Evolutionary conservation across 1,140 invertebrate species (phyloP), one percentile per base, ranked within the genome.

Genomic region (Drosophila sulfurigaster): DNA sequence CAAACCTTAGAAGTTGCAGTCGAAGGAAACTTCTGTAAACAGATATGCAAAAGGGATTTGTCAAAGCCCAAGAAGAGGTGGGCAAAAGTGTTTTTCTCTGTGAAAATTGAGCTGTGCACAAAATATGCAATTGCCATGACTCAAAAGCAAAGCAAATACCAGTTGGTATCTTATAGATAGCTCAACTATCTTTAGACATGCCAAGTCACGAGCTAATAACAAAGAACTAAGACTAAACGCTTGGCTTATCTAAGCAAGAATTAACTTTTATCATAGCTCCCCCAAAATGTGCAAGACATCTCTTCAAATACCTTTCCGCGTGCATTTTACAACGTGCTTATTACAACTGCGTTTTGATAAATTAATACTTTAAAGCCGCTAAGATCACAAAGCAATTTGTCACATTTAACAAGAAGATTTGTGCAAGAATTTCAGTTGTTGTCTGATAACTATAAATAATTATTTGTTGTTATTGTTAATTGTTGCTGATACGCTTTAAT

Each of bases 401-500:
- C 75, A 78, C 75, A 71, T 68, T 69, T 65, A 69, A 70, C 75
- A 64, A 69, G 62, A 25, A 57, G 51, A 58, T 57, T 70, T 60
- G 0, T 56, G n/a, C 13, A 11, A 25, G 20, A 54, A 54, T 56
- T 58, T 16, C 51, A 72, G 41, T 68, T 60, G 48, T 65, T 66
- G 58, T 41, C 46, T 73, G 51, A 56, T 48, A 41, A 54, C 38
- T 56, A 48, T 30, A 70, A 56, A 54, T 60, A 54, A 70, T 63
- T 51, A 46, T 70, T 54, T 62, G 58, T 62, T 60, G 48, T 68
- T 67, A 43, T 56, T 73, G 35, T 58, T 72, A 43, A 35, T 82
- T 72, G 49, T 69, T 71, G 63, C 15, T 32, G 69, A 38, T 63
- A 80, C 49, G 74, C 78, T 80, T 80, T 64, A 77, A 71, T 67